A percentile compares a stretch with the other conserved stretches of the same genome.
phyloP scores from a whole-genome alignment of 1,140 invertebrate species.

The Manduca sexta region DNA sequence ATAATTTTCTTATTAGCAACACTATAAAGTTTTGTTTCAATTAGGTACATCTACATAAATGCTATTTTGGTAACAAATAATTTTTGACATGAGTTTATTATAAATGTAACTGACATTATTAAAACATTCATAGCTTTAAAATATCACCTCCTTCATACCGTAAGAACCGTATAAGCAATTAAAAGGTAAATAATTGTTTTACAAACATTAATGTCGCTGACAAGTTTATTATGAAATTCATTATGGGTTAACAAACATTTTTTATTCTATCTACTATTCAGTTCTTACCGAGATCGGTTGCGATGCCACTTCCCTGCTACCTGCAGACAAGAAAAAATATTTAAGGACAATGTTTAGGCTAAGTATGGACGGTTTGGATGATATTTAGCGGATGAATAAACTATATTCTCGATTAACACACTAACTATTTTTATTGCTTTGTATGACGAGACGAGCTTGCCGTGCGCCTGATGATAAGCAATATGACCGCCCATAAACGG shows the following conservation, averaged over 20 bases:
- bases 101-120: background rate
- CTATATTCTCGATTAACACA: too few species aligned
- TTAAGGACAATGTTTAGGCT: background rate
- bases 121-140: background rate
- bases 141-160: background rate
- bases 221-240: conserved; percentile 11
- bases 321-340: conserved; percentile 26
- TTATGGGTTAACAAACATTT: conserved; percentile 21
- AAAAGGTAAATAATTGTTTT: background rate
- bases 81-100: too few species aligned
- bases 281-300: conserved; percentile 28
- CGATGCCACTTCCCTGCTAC: conserved; percentile 40
- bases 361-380: too few species aligned
- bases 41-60: too few species aligned
- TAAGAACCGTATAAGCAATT: background rate
- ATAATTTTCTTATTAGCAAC: too few species aligned
- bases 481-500: too few species aligned
- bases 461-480: too few species aligned
- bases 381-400: too few species aligned
- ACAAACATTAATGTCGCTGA: conserved; percentile 7
- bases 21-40: too few species aligned
- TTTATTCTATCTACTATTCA: conserved; percentile 37
- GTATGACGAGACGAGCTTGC: too few species aligned
- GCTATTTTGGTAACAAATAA: too few species aligned
- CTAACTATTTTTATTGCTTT: too few species aligned